Conservation (phyloP, 1,140 invertebrate genomes). For the Tetragonula clypearis region DNA sequence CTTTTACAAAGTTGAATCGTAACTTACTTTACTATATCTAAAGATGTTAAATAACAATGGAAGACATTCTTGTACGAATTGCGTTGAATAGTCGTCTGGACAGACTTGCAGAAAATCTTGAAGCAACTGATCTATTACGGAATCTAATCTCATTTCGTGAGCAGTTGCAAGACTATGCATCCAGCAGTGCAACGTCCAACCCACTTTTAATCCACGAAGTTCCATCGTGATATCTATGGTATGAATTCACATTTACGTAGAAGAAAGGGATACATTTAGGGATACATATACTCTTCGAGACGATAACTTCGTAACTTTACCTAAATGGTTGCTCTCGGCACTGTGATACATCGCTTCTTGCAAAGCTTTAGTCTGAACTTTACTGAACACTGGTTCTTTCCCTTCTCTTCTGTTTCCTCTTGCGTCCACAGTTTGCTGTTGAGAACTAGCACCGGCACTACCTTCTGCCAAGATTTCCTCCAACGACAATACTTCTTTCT, state of each 20-base stretch:
- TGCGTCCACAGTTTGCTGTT: constrained; percentile 72
- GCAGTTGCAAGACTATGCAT: constrained; percentile 94
- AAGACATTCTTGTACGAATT: constrained; percentile 94
- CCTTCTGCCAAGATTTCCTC: constrained; percentile 96
- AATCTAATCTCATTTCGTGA: constrained; percentile 90
- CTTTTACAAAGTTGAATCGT: neutral
- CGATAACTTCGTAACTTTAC: constrained; percentile 76
- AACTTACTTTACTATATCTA: constrained; percentile 91
- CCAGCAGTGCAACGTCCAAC: constrained; percentile 96
- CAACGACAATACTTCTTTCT: constrained; percentile 90
- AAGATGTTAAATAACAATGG: constrained; percentile 95
- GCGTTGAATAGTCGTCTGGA: constrained; percentile 91
- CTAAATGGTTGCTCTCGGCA: constrained; percentile 93
- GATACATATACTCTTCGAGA: neutral
- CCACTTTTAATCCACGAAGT: constrained; percentile 90
- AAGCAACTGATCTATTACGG: constrained; percentile 93
- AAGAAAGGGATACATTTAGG: neutral
- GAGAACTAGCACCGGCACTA: constrained; percentile 74
- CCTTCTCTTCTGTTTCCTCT: constrained; percentile 79
- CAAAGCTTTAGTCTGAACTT: constrained; percentile 91
- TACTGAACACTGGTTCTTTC: constrained; percentile 86
- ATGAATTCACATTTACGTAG: constrained; percentile 36
- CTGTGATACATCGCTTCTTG: constrained; percentile 97
- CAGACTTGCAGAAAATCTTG: constrained; percentile 95
- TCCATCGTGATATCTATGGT: constrained; percentile 91